phyloP scores from a whole-genome alignment of 1,140 invertebrate species.

The Episyrphus balteatus region DNA sequence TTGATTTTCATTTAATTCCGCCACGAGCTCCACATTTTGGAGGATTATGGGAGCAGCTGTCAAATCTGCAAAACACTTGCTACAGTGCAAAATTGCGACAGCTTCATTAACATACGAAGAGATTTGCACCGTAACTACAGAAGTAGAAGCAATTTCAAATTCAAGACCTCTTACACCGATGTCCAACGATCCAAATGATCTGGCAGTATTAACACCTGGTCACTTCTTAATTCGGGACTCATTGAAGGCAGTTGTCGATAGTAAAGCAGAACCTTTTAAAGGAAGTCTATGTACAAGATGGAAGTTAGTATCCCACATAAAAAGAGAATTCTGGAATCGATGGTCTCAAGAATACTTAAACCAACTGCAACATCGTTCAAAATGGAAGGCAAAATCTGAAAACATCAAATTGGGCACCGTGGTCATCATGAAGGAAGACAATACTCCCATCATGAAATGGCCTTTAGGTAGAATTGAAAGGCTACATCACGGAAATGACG shows the following conservation, averaged over 20 bases:
- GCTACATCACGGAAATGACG: constrained; percentile 18
- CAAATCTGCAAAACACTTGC: constrained; percentile 13
- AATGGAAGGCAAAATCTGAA: constrained; percentile 15
- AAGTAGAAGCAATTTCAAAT: constrained; percentile 20
- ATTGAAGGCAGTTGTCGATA: constrained; percentile 5
- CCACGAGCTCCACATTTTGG: constrained; percentile 12
- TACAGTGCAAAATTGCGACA: constrained; percentile 7
- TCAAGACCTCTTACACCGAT: constrained; percentile 19
- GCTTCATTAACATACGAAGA: constrained; percentile 17
- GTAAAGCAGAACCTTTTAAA: no score
- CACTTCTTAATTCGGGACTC: constrained; percentile 30
- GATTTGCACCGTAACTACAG: constrained; percentile 11
- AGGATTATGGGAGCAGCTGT: constrained; percentile 14
- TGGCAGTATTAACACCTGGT: constrained; percentile 20
- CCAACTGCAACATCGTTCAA: constrained; percentile 19
- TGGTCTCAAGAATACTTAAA: constrained; percentile 20
- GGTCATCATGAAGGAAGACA: constrained; percentile 31
- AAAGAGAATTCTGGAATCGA: constrained; percentile 14
- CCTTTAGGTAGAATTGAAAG: constrained; percentile 16
- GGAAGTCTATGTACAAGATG: no score
- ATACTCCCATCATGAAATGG: constrained; percentile 29
- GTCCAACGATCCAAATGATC: constrained; percentile 17
- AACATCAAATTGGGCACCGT: constrained; percentile 18
- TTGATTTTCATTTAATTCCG: constrained; percentile 7
- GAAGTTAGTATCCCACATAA: no score